phyloP scores from a whole-genome alignment of 2,113 vertebrate genomes.

The Danionella cerebrum region DNA sequence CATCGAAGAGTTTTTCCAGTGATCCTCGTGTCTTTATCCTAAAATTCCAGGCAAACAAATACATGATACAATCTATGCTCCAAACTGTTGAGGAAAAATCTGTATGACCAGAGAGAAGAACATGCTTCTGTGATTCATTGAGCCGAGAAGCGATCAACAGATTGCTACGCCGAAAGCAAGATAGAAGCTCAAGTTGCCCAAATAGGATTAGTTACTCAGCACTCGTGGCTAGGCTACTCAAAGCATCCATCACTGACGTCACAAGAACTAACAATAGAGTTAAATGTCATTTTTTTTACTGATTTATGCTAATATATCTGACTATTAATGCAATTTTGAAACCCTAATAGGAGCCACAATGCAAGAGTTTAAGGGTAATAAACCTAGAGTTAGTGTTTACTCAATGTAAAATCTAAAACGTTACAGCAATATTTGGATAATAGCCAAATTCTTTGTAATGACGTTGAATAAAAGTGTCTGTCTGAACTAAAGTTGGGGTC shows the following conservation, averaged over 20 bases:
- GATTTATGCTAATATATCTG: background rate
- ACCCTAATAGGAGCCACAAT: background rate
- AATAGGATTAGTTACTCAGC: conserved; percentile 67
- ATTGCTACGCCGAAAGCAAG: conserved; percentile 33
- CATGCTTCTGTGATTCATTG: conserved; percentile 4
- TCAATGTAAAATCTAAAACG: no score
- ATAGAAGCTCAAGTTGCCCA: conserved; percentile 39
- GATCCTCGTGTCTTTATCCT: background rate
- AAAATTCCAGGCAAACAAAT: background rate
- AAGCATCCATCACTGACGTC: conserved; percentile 15
- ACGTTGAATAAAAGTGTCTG: background rate
- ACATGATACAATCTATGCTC: background rate
- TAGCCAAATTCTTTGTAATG: no score
- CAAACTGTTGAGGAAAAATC: background rate
- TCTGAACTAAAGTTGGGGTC: conserved; percentile 13
- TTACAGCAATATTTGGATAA: no score
- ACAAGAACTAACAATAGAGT: background rate
- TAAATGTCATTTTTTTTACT: background rate
- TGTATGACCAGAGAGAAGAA: background rate
- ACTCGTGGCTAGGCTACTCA: conserved; percentile 43
- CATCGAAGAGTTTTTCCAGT: background rate
- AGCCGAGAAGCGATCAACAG: conserved; percentile 41
- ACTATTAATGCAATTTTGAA: no score
- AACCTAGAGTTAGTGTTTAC: no score
- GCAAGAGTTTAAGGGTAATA: no score